Conservation (phyloP, 2,888 invertebrate genomes). For the Zele albiditarsus region DNA sequence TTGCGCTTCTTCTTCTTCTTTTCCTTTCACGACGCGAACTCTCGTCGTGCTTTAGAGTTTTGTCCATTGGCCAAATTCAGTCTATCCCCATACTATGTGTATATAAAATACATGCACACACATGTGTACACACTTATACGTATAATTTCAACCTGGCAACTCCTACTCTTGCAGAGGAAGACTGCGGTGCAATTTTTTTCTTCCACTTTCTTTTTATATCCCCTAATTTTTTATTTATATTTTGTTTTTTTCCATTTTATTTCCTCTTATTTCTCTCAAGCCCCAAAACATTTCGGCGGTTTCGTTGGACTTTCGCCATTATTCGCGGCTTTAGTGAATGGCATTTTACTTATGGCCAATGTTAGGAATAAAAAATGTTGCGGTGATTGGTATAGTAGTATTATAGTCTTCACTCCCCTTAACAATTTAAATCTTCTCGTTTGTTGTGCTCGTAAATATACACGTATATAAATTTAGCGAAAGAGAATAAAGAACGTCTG, state of each 20-base stretch:
- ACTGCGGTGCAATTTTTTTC: not conserved
- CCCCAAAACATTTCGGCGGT: conserved; percentile 18
- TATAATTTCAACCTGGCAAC: conserved; percentile 8
- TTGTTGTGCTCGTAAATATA: not conserved
- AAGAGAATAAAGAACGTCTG: not conserved
- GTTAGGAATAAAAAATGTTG: not conserved
- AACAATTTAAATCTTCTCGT: not conserved
- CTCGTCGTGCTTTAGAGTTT: conserved; percentile 14
- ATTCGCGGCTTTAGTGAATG: not conserved
- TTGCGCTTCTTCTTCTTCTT: conserved; percentile 15
- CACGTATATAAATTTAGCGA: not conserved
- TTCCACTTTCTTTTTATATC: conserved; percentile 19
- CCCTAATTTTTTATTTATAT: conserved; percentile 22
- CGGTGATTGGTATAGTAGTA: not conserved
- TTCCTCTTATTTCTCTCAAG: conserved; percentile 29
- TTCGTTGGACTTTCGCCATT: conserved; percentile 3
- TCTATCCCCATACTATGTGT: not conserved
- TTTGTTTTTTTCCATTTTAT: conserved; percentile 30
- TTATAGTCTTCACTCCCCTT: not conserved
- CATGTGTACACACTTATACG: not conserved
- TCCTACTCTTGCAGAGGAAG: not conserved
- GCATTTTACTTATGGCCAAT: conserved; percentile 9
- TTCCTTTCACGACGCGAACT: conserved; percentile 16
- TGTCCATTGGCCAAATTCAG: conserved; percentile 32
- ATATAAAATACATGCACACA: not conserved